These are phyloP conservation scores for Mycogona germanica DNA, from an alignment of 2,888 invertebrate genomes.

Conservation along the genomic window DNA sequence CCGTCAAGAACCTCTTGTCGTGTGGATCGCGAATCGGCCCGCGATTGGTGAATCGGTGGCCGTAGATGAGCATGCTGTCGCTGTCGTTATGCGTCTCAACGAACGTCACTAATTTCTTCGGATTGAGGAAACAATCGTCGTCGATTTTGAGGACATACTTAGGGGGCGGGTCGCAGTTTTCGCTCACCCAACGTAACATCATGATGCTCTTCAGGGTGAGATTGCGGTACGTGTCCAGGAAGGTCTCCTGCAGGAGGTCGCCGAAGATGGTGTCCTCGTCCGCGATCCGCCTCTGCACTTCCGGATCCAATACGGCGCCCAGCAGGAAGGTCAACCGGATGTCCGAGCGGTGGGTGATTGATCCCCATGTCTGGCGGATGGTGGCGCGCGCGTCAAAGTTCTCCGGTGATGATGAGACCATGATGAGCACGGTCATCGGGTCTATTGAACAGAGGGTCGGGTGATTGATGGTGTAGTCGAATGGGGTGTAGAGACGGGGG, in stretches of 20 bases:
- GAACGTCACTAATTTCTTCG: constrained; percentile 24
- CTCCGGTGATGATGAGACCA: constrained; percentile 14
- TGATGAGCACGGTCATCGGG: not conserved
- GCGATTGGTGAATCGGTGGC: constrained; percentile 24
- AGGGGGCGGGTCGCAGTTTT: constrained; percentile 21
- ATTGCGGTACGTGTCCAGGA: constrained; percentile 22
- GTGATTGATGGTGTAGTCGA: constrained; percentile 9
- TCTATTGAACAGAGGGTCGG: constrained; percentile 1
- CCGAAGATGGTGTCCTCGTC: constrained; percentile 16
- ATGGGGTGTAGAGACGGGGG: no score
- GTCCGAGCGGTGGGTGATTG: not conserved
- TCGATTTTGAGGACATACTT: constrained; percentile 19
- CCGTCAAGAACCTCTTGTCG: constrained; percentile 25
- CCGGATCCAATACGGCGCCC: constrained; percentile 14
- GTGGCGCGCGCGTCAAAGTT: constrained; percentile 21
- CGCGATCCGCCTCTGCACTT: constrained; percentile 8
- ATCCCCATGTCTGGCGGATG: constrained; percentile 30
- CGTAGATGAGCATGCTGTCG: constrained; percentile 19
- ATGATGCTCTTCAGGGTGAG: constrained; percentile 23
- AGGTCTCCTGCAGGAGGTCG: constrained; percentile 23
- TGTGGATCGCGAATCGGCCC: constrained; percentile 23
- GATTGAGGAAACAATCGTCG: constrained; percentile 26
- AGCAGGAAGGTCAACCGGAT: constrained; percentile 22
- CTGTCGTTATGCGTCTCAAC: constrained; percentile 14
- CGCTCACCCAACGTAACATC: constrained; percentile 22